Conservation (phyloP, 2,113 vertebrate species). For the Salvator merianae region DNA sequence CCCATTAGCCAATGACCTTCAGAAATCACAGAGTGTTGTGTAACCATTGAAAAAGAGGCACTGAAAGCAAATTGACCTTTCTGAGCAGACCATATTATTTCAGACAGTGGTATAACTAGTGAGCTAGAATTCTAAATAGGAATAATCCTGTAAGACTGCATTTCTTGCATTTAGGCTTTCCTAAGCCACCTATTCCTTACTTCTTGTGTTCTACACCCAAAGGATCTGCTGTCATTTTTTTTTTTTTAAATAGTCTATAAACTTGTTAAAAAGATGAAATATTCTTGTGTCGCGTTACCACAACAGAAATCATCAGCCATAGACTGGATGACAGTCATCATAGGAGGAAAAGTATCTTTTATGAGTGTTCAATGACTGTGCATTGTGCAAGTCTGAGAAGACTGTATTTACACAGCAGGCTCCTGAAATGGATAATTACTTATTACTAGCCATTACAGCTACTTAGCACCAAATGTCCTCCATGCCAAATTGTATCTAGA, state of each 20-base stretch:
- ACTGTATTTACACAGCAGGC: constrained; percentile 47
- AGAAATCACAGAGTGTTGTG: too few species aligned
- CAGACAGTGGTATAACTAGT: too few species aligned
- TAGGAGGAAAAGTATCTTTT: constrained; percentile 28
- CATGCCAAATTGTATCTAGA: constrained; percentile 51
- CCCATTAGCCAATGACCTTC: too few species aligned
- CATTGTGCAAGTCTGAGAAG: constrained; percentile 46
- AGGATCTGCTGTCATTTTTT: background rate
- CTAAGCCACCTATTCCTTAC: background rate
- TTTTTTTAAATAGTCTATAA: too few species aligned
- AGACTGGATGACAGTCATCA: background rate
- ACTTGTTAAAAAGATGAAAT: constrained; percentile 35
- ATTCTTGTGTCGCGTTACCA: background rate
- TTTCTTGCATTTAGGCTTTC: background rate
- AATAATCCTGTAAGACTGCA: background rate
- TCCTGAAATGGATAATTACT: constrained; percentile 55
- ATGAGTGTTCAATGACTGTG: background rate
- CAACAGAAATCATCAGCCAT: constrained; percentile 15
- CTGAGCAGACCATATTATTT: too few species aligned
- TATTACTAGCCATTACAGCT: constrained; percentile 47
- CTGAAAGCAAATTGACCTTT: too few species aligned
- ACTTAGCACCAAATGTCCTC: constrained; percentile 45
- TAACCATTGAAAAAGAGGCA: too few species aligned
- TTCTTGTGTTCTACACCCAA: background rate
- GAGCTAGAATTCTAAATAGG: too few species aligned